phyloP scores from a whole-genome alignment of 2,113 vertebrate species.

The Neofelis nebulosa region DNA sequence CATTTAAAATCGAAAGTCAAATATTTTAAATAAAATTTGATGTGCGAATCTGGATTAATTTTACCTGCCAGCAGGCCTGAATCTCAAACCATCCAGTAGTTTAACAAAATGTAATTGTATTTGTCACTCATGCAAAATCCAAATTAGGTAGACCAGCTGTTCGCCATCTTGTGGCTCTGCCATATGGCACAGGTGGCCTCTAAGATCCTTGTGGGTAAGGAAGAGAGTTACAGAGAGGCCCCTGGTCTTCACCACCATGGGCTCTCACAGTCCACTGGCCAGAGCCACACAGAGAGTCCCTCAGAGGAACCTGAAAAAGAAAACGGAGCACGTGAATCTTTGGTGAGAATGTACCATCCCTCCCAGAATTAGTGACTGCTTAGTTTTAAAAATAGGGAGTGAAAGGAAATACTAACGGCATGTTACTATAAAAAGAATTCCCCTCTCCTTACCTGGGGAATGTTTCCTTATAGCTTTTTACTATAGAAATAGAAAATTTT shows the following conservation, averaged over 20 bases:
- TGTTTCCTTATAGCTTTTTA: neutral
- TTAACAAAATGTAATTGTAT: neutral
- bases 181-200: neutral
- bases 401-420: neutral
- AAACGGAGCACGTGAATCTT: fast-evolving
- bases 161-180: neutral
- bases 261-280: neutral
- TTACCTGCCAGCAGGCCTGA: neutral
- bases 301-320: too few species aligned
- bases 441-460: neutral
- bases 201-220: neutral
- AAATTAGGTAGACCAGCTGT: neutral
- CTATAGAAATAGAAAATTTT: neutral
- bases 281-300: neutral
- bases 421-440: neutral
- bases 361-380: neutral
- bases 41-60: neutral
- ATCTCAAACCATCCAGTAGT: neutral
- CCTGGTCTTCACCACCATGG: neutral
- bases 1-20: neutral
- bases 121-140: neutral
- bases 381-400: neutral
- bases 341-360: neutral
- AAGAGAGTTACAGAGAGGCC: neutral
- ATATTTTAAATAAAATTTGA: neutral